These are phyloP conservation scores for Beris morrisii DNA, from an alignment of 2,888 invertebrate species.

Conservation along the genomic window DNA sequence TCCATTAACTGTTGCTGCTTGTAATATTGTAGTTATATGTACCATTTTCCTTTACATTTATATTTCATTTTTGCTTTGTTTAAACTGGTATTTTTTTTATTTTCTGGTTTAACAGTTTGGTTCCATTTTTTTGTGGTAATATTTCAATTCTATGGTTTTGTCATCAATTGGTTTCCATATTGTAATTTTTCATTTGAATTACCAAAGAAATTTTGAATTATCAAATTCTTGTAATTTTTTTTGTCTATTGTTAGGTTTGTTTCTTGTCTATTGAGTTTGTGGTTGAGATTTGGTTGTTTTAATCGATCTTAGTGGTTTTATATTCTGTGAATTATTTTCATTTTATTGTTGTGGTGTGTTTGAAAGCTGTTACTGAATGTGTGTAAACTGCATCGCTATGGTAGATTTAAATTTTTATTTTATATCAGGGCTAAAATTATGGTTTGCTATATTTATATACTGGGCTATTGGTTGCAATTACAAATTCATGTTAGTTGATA, in stretches of 20 bases:
- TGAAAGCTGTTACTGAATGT: slow-evolving; percentile 21
- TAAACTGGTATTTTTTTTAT: slow-evolving; percentile 10
- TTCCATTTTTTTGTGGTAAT: too few species aligned
- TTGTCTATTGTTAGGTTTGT: slow-evolving; percentile 30
- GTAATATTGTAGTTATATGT: slow-evolving; percentile 15
- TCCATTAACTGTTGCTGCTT: slow-evolving; percentile 29
- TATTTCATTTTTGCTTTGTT: slow-evolving; percentile 14
- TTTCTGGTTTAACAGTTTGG: background rate
- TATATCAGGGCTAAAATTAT: slow-evolving; percentile 2
- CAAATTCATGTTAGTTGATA: background rate
- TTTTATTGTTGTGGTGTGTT: slow-evolving; percentile 21
- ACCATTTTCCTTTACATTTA: slow-evolving; percentile 26
- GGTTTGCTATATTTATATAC: background rate
- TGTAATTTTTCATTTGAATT: slow-evolving; percentile 1
- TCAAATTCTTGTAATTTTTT: slow-evolving; percentile 10
- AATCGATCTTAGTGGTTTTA: slow-evolving; percentile 8
- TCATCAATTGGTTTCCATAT: slow-evolving; percentile 5
- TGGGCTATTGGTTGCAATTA: slow-evolving; percentile 12
- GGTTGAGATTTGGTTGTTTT: slow-evolving; percentile 27
- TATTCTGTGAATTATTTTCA: slow-evolving; percentile 16
- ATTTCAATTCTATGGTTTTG: slow-evolving; percentile 12
- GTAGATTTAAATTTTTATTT: slow-evolving; percentile 13
- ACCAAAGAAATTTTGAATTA: background rate
- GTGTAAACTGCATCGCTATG: slow-evolving; percentile 42
- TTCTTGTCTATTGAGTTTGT: slow-evolving; percentile 35